These are phyloP conservation scores for Mustela nigripes DNA, from an alignment of 2,113 vertebrate species.

Conservation along the genomic window DNA sequence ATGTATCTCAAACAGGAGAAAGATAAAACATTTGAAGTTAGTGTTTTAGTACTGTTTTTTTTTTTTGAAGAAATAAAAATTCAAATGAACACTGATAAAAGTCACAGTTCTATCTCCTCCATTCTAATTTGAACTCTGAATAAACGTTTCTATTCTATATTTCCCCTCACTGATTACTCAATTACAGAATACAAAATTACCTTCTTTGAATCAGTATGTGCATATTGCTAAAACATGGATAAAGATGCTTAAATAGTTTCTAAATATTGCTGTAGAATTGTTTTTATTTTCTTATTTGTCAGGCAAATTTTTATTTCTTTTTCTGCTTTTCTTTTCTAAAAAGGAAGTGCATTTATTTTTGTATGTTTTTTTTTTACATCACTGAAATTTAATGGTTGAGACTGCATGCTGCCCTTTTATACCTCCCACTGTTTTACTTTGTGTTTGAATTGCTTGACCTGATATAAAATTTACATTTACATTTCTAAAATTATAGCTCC, in stretches of 20 bases:
- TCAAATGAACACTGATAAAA: background rate
- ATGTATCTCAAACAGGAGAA: background rate
- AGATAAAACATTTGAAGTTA: background rate
- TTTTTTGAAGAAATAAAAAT: background rate
- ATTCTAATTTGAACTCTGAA: slow-evolving; percentile 36
- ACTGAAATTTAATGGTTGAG: slow-evolving; percentile 32
- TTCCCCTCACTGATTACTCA: background rate
- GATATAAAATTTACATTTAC: slow-evolving; percentile 45
- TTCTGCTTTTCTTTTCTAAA: background rate
- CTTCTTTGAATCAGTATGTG: background rate
- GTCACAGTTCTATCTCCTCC: background rate
- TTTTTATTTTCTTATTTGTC: background rate
- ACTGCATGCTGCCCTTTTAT: background rate
- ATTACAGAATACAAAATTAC: background rate
- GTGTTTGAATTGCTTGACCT: slow-evolving; percentile 38
- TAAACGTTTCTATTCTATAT: background rate
- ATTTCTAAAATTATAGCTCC: slow-evolving; percentile 23
- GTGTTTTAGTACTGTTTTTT: background rate
- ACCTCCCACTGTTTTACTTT: background rate
- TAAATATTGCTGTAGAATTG: background rate
- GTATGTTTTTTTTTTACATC: background rate
- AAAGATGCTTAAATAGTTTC: background rate
- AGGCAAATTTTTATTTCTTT: background rate
- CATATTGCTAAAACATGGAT: background rate
- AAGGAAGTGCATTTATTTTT: background rate